Percentiles rank a stretch among this genome's conserved stretches.
Evolutionary conservation across 2,888 invertebrate species (phyloP).

Genomic region (Luperina nickerlii): DNA sequence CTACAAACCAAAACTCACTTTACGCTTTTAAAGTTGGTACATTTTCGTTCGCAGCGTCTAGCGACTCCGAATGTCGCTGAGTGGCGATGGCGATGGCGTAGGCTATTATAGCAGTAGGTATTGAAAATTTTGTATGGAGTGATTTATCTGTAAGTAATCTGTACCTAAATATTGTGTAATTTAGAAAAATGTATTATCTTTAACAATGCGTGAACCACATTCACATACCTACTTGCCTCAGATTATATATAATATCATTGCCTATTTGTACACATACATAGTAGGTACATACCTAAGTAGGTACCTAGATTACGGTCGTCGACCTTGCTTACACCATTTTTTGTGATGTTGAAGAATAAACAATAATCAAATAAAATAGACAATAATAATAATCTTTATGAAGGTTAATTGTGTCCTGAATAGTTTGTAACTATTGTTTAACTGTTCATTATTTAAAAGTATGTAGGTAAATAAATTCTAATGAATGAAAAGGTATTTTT

Average conservation of each 20-base stretch:
- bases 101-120: too few relatives aligned
- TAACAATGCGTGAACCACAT: background rate
- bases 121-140: too few relatives aligned
- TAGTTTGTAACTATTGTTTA: background rate
- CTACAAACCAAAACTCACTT: too few relatives aligned
- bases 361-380: constrained; percentile 13
- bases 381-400: constrained; percentile 3
- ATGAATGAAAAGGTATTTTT: background rate
- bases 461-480: background rate
- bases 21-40: too few relatives aligned
- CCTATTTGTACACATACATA: too few relatives aligned
- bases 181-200: background rate
- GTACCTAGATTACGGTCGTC: background rate
- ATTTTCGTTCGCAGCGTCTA: too few relatives aligned
- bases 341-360: constrained; percentile 10
- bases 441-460: background rate
- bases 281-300: background rate
- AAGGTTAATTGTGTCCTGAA: background rate
- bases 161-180: constrained; percentile 1
- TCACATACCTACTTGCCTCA: background rate
- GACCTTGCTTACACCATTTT: background rate
- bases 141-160: too few relatives aligned
- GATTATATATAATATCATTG: too few relatives aligned
- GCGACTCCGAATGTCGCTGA: too few relatives aligned
- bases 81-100: too few relatives aligned